A percentile compares a stretch with the other conserved stretches of the same genome.
These are phyloP conservation scores for Drosophila ogumai DNA, from an alignment of 1,140 invertebrate species.

Conservation along the genomic window DNA sequence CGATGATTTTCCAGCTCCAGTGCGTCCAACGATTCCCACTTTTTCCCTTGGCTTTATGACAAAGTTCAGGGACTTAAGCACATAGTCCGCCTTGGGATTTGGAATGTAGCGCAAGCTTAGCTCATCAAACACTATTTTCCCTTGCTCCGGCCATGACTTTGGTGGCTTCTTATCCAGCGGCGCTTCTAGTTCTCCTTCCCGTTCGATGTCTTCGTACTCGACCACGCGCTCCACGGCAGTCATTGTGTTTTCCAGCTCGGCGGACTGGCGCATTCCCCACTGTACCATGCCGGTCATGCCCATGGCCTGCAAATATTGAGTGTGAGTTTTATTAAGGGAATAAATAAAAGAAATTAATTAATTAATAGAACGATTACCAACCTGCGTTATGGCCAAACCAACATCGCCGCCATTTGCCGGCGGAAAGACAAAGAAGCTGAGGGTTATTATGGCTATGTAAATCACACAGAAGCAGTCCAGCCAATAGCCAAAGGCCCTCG, in stretches of 20 bases:
- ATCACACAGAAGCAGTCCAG: slow-evolving; percentile 91
- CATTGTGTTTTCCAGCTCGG: slow-evolving; percentile 94
- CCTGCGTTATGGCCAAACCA: slow-evolving; percentile 92
- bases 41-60: slow-evolving; percentile 88
- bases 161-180: slow-evolving; percentile 88
- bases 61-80: slow-evolving; percentile 88
- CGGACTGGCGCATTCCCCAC: slow-evolving; percentile 93
- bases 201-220: slow-evolving; percentile 90
- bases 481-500: slow-evolving; percentile 90
- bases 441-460: slow-evolving; percentile 89
- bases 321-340: no score
- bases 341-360: no score
- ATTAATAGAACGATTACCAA: neutral
- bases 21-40: slow-evolving; percentile 92
- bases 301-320: slow-evolving; percentile 86
- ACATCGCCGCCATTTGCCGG: slow-evolving; percentile 89
- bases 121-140: slow-evolving; percentile 89
- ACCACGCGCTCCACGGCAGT: slow-evolving; percentile 92
- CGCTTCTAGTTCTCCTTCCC: slow-evolving; percentile 89
- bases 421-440: slow-evolving; percentile 89
- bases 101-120: slow-evolving; percentile 89
- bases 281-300: slow-evolving; percentile 93
- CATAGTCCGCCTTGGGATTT: slow-evolving; percentile 87
- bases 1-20: slow-evolving; percentile 97
- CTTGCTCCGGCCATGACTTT: slow-evolving; percentile 89